Evolutionary conservation across 2,888 invertebrate species (phyloP).

Genomic region (Epirrita christyi): DNA sequence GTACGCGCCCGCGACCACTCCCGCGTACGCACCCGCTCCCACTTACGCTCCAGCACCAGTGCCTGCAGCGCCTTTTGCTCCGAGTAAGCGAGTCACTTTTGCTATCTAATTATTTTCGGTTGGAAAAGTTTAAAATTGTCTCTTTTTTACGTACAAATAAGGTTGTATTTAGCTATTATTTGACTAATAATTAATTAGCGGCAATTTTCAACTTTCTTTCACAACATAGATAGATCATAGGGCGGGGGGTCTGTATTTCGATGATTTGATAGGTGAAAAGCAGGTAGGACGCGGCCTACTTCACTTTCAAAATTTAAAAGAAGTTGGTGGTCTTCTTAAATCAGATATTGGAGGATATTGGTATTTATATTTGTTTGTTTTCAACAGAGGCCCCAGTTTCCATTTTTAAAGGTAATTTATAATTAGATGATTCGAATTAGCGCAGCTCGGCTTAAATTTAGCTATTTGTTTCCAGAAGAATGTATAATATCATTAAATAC

Average conservation of each 20-base stretch:
- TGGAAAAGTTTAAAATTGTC: conserved; percentile 2
- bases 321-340: conserved; percentile 5
- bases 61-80: conserved; percentile 62
- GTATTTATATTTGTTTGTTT: conserved; percentile 67
- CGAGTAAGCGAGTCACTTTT: conserved; percentile 83
- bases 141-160: not conserved
- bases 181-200: not conserved
- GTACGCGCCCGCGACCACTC: conserved; percentile 45
- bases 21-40: conserved; percentile 26
- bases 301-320: conserved; percentile 1
- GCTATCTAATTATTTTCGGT: conserved; percentile 57
- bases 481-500: conserved; percentile 44
- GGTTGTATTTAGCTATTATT: not conserved
- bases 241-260: not conserved
- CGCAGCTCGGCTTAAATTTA: conserved; percentile 65
- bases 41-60: conserved; percentile 34
- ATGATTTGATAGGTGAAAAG: not conserved
- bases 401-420: conserved; percentile 82
- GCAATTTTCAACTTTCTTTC: conserved; percentile 5
- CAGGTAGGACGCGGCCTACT: not conserved
- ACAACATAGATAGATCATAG: not conserved
- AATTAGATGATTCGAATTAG: conserved; percentile 58
- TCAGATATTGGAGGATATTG: conserved; percentile 19
- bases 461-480: conserved; percentile 63
- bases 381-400: conserved; percentile 81